phyloP scores from a whole-genome alignment of 1,140 invertebrate genomes.

The Bemisia tabaci region DNA sequence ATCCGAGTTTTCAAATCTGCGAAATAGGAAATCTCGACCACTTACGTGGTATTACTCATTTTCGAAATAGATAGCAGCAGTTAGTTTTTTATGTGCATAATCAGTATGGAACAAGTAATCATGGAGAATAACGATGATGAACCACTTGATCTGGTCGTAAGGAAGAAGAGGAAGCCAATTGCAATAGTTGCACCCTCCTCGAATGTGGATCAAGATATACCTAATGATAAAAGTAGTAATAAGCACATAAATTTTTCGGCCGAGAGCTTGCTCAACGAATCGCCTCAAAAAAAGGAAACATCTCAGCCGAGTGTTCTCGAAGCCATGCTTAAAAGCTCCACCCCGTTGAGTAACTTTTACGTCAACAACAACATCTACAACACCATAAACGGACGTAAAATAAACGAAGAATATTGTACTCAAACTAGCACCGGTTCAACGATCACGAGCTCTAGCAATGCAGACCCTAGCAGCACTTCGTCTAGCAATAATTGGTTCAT shows the following conservation, averaged over 20 bases:
- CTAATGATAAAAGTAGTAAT: conserved; percentile 18
- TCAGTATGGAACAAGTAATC: neutral
- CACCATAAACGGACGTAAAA: neutral
- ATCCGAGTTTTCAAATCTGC: too few species aligned
- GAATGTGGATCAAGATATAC: neutral
- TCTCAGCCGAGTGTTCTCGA: neutral
- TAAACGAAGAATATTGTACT: neutral
- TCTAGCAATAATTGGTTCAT: neutral
- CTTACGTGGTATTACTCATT: too few species aligned
- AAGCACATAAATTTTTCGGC: conserved; percentile 15
- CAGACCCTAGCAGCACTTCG: neutral
- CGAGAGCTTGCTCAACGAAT: neutral
- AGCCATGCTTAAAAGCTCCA: neutral
- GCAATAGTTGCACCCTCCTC: conserved; percentile 33
- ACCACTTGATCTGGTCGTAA: conserved; percentile 30
- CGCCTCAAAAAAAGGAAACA: neutral
- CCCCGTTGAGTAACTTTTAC: neutral
- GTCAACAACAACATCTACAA: conserved; percentile 7
- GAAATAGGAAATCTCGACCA: too few species aligned
- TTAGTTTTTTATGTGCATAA: neutral
- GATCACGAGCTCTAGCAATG: neutral
- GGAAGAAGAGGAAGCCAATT: conserved; percentile 33
- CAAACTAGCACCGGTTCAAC: neutral
- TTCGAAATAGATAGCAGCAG: too few species aligned
- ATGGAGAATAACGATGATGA: conserved; percentile 18